Evolutionary conservation across 2,888 invertebrate species (phyloP).

Genomic region (Lasioglossum oenotherae): DNA sequence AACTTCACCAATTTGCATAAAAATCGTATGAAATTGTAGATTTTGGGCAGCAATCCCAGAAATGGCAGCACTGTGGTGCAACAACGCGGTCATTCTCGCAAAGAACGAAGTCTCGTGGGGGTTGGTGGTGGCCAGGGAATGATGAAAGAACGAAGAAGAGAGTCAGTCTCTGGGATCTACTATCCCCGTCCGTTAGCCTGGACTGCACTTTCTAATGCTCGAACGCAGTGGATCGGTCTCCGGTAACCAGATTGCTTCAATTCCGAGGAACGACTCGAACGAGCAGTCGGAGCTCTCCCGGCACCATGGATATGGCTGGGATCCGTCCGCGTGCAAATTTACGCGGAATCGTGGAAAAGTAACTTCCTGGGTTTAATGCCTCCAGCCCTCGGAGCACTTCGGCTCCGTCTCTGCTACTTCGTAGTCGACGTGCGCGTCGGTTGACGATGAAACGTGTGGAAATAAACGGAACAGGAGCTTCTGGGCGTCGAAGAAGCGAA

Average conservation of each 20-base stretch:
- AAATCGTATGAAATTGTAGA: too few relatives aligned
- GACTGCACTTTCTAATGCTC: constrained; percentile 12
- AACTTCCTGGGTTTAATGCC: constrained; percentile 26
- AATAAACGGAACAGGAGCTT: constrained; percentile 1
- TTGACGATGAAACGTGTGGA: background rate
- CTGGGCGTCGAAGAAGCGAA: background rate
- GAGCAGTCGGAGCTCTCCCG: background rate
- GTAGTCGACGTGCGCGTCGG: background rate
- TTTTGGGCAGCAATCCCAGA: too few relatives aligned
- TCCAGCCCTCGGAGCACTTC: background rate
- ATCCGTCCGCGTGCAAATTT: constrained; percentile 12
- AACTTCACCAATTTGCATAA: too few relatives aligned
- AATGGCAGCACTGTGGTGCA: constrained; percentile 19
- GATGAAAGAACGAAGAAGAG: background rate
- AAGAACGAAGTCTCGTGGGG: constrained; percentile 21
- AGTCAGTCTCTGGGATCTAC: background rate
- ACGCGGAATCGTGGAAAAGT: constrained; percentile 27
- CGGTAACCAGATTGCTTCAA: constrained; percentile 19
- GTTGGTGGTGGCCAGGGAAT: constrained; percentile 9
- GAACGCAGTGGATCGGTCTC: background rate
- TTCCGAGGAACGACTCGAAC: constrained; percentile 31
- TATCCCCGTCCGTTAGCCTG: background rate
- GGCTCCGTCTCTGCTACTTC: background rate
- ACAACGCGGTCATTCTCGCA: constrained; percentile 38
- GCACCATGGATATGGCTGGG: background rate